These are phyloP conservation scores for Hippocampus barbouri DNA, from an alignment of 2,113 vertebrate species.

Conservation along the genomic window DNA sequence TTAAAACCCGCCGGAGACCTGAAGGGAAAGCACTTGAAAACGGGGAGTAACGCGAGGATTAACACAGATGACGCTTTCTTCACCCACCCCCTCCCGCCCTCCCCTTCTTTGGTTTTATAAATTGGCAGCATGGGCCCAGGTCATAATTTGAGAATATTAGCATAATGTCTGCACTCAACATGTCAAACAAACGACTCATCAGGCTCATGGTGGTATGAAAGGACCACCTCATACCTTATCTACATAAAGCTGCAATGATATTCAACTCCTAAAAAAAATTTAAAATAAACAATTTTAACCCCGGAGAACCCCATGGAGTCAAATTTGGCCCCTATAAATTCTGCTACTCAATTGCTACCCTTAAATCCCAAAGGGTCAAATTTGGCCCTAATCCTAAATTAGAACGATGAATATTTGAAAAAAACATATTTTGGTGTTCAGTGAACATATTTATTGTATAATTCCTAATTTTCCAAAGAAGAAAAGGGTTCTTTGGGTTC, in stretches of 20 bases:
- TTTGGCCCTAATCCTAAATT: too few species aligned
- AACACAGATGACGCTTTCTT: constrained; percentile 31
- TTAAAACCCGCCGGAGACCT: constrained; percentile 65
- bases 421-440: too few species aligned
- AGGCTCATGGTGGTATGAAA: neutral
- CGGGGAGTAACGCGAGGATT: constrained; percentile 55
- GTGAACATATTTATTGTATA: too few species aligned
- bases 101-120: constrained; percentile 56
- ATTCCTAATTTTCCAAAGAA: too few species aligned
- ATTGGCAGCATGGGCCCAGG: constrained; percentile 55
- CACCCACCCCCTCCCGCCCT: neutral
- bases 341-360: too few species aligned
- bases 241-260: neutral
- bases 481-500: too few species aligned
- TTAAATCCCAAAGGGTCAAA: too few species aligned
- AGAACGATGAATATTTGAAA: too few species aligned
- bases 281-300: too few species aligned
- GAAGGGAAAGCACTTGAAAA: constrained; percentile 39
- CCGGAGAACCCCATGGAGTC: too few species aligned
- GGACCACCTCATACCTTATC: neutral
- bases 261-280: neutral
- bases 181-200: neutral
- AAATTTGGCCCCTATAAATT: too few species aligned
- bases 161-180: constrained; percentile 57
- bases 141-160: constrained; percentile 69